Evolutionary conservation across 2,113 vertebrate species (phyloP), one percentile per base, ranked within the genome.

Genomic region (Andinoacara biseriatus): DNA sequence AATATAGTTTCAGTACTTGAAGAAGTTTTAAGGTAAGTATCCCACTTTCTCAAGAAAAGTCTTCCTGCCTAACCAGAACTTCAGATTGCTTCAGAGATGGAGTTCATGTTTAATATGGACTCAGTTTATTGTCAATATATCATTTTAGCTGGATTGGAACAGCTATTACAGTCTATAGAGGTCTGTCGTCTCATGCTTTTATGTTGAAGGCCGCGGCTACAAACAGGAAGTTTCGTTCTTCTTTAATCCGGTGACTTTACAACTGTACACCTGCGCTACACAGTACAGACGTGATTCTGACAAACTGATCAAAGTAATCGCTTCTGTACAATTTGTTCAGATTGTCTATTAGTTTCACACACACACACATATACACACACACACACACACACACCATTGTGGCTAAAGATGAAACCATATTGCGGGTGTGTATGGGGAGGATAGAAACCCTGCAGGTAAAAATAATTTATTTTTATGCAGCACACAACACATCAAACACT

Each of bases 391-490:
- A 61, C n/a, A 60, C 40, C n/a, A 35, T 5, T 15, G 18, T 7
- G 20, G 46, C 40, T 54, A 43, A 4, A 49, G 35, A 35, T 57
- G 11, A 9, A 18, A 52, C 11, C 7, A 57, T 9, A 24, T 52
- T 15, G 63, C 24, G 40, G 17, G 22, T 56, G 43, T 61, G 10
- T 24, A 60, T 2, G 2, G 22, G 18, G 5, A 72, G 52, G 65
- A 72, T 5, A 8, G 22, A 31, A 56, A 7, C 46, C 38, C 18
- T 10, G 38, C 2, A 46, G 3, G 15, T 85, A 72, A 87, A 92
- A 90, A 91, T 81, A 0, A 2, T 91, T 89, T 85, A 20, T 31
- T 61, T 43, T 89, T 76, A 83, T 78, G 78, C 76, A 83, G 80
- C 80, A 86, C 72, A 87, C 26, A 79, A 33, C 78, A 89, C 76